A percentile compares a stretch with the other conserved stretches of the same genome.
Conservation (phyloP, 2,113 vertebrate genomes). For the Odobenus rosmarus region DNA sequence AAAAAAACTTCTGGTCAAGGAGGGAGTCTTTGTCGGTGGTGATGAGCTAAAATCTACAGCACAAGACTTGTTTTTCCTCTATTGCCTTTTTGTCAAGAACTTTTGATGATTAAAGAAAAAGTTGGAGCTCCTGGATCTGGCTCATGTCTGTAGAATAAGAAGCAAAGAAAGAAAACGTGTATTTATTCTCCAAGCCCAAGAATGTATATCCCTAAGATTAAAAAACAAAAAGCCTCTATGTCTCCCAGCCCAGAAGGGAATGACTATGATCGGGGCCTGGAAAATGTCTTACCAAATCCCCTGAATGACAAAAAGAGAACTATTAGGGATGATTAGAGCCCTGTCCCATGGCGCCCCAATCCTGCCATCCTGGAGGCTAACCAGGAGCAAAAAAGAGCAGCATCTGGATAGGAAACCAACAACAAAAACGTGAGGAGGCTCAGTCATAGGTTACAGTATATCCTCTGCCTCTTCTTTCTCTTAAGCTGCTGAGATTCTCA, state of each 20-base stretch:
- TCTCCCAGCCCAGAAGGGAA: background rate
- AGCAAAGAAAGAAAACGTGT: slow-evolving; percentile 45
- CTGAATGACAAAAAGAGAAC: slow-evolving; percentile 54
- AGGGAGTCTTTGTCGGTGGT: background rate
- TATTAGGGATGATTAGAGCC: slow-evolving; percentile 43
- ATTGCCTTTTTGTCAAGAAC: background rate
- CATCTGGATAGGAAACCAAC: slow-evolving; percentile 20
- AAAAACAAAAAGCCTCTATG: background rate
- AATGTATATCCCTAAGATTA: slow-evolving; percentile 22
- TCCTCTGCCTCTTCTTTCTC: background rate
- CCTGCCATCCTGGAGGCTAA: slow-evolving; percentile 57
- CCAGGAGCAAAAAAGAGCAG: slow-evolving; percentile 45
- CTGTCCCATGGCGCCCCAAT: background rate
- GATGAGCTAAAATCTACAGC: background rate
- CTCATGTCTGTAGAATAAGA: slow-evolving; percentile 50
- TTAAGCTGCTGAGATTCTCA: slow-evolving; percentile 14
- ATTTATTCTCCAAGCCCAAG: slow-evolving; percentile 30
- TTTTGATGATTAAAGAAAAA: slow-evolving; percentile 49
- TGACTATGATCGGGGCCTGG: slow-evolving; percentile 9
- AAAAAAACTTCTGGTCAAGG: slow-evolving; percentile 44
- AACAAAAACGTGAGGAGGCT: slow-evolving; percentile 42
- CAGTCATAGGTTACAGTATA: slow-evolving; percentile 12
- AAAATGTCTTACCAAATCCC: slow-evolving; percentile 52
- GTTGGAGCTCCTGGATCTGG: slow-evolving; percentile 26
- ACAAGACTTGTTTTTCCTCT: background rate